Evolutionary conservation across 2,113 vertebrate genomes (phyloP), one percentile per base, ranked within the genome.

Genomic region (Salminus brasiliensis): DNA sequence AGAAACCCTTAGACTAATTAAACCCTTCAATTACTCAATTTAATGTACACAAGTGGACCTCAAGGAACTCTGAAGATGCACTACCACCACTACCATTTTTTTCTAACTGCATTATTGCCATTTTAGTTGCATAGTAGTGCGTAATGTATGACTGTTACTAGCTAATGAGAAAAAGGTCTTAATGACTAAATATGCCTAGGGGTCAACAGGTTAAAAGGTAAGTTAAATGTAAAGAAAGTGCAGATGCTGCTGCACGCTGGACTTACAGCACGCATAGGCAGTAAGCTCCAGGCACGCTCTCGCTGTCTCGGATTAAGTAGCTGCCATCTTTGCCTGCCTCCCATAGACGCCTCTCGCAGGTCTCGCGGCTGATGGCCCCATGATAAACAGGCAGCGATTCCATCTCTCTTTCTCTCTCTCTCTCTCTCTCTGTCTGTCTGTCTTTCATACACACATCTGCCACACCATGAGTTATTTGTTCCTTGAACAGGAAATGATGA

Each of bases 241-340:
- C 36, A 53, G 1, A 63, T 32, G 15, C 30, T 52, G 8, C 43
- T 45, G 10, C 88, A 53, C 13, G 15, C 15, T 47, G 18, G 29
- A 95, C 94, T 95, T 90, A 95, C 94, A 95, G 91, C 18, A 96
- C 94, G 2, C 94, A 96, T n/a, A 95, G 88, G 88, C 94, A 95
- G 88, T 93, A 95, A 30, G 76, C 90, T 0, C 92, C 93, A 0
- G 93, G 90, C 39, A 94, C 79, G 15, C 78, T 93, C 89, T 95
- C 94, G 0, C 94, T 95, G 90, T 95, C 93, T 70, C 94, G 80
- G 84, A 95, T 89, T 78, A 95, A 84, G 83, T 94, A 96, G 85
- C 94, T 95, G 81, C 94, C 94, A 0, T 95, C 93, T 13, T 81
- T 81, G 18, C 94, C 94, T 0, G 85, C 88, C 0, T 90, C 89